Evolutionary conservation across 2,888 invertebrate genomes (phyloP), one percentile per base, ranked within the genome.

Genomic region (Noctua janthina): DNA sequence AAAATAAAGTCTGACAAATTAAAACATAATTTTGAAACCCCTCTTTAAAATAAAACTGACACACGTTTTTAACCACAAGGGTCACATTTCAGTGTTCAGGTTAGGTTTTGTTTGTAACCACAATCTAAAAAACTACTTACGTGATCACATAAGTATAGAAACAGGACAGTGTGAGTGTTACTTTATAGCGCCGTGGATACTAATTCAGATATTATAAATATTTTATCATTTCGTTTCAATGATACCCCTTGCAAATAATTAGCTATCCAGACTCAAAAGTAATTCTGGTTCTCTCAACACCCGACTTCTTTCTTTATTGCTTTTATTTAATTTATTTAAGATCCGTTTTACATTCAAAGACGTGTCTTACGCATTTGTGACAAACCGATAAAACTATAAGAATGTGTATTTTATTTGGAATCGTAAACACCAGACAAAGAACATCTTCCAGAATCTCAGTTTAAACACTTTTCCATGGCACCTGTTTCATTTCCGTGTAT

Each of bases 401-500:
- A 83, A 85, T 87, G 67, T 76, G 73, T 82, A 81, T 82, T 88
- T 88, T 89, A 86, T 89, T 75, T 70, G 17, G 54, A 76, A 85
- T 79, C 90, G 79, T 89, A 88, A 89, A 84, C 70, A 74, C 29
- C 68, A 79, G 66, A 84, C 86, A 82, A 79, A 82, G 83, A 81
- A 82, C 86, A 81, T 76, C 74, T 77, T 75, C 79, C 81, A 79
- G 81, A 79, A 86, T 88, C 78, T 72, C 79, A 78, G 56, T 77
- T 73, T 35, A 71, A 78, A 81, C 82, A 89, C 81, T 88, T 84
- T 73, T 80, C 81, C 77, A 35, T 75, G 74, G 81, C 83, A 89
- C 87, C 83, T 90, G 90, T 82, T 83, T 70, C 67, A 82, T 86
- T 86, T 86, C 74, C 78, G 76, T 89, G 86, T 80, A 84, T 85